A percentile compares a stretch with the other conserved stretches of the same genome.
phyloP scores from a whole-genome alignment of 1,140 invertebrate species.

The Neodiprion virginianus region DNA sequence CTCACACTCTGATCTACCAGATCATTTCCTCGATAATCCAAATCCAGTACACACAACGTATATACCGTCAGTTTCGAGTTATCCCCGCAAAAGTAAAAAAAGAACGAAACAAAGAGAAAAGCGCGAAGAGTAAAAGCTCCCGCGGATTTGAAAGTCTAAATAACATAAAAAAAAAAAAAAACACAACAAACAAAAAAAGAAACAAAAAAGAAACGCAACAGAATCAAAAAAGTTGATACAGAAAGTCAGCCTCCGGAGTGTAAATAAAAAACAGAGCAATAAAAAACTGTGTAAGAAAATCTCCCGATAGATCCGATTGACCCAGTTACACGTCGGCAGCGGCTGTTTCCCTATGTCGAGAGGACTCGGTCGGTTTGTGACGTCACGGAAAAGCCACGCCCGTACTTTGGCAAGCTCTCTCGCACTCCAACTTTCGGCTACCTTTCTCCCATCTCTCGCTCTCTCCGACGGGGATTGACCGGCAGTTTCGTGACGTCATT shows the following conservation, averaged over 20 bases:
- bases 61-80: not conserved
- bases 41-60: not conserved
- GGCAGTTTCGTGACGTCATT: too few species aligned
- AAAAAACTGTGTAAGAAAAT: constrained; percentile 8
- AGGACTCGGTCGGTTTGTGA: constrained; percentile 19
- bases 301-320: constrained; percentile 31
- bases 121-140: too few species aligned
- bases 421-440: constrained; percentile 29
- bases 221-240: not conserved
- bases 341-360: constrained; percentile 8
- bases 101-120: too few species aligned
- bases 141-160: too few species aligned
- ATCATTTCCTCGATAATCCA: not conserved
- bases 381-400: constrained; percentile 32
- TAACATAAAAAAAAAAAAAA: too few species aligned
- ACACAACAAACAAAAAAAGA: not conserved
- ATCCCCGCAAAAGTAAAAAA: not conserved
- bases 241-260: not conserved
- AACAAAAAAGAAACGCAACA: not conserved
- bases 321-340: constrained; percentile 34
- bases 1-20: not conserved
- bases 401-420: constrained; percentile 14
- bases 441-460: constrained; percentile 15
- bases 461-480: too few species aligned
- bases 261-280: not conserved